Conservation (phyloP, 2,797 vertebrate species). For the Tapirus indicus region DNA sequence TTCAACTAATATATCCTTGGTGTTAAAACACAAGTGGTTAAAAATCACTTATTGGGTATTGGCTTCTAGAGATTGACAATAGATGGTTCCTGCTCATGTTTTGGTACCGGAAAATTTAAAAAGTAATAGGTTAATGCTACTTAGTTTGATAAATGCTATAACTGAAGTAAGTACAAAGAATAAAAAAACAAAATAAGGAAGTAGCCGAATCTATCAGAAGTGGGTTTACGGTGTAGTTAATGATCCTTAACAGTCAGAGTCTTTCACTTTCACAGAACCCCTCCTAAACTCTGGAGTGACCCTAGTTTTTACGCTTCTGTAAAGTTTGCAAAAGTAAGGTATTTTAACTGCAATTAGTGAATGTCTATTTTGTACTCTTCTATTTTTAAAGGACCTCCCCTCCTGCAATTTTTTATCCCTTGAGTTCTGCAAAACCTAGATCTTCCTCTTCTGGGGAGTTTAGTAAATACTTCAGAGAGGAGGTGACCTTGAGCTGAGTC, state of each 20-base stretch:
- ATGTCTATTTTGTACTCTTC: neutral
- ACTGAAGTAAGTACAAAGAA: neutral
- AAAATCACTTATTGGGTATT: neutral
- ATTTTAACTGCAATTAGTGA: conserved; percentile 11
- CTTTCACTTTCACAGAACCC: neutral
- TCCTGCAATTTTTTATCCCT: neutral
- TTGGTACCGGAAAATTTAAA: neutral
- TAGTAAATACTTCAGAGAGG: neutral
- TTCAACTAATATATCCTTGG: neutral
- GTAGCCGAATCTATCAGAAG: neutral
- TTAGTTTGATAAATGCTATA: neutral
- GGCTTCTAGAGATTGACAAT: neutral
- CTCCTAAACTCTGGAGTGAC: neutral
- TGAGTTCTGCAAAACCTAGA: neutral
- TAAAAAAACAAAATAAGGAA: neutral
- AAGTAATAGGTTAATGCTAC: neutral
- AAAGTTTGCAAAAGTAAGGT: neutral
- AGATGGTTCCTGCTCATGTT: neutral
- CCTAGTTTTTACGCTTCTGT: neutral
- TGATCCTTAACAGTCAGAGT: neutral
- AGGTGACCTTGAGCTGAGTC: neutral
- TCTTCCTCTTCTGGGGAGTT: neutral
- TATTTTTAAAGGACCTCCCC: neutral
- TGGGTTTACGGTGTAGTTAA: neutral
- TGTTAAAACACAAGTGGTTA: neutral